Evolutionary conservation across 2,797 vertebrate genomes (phyloP).

Genomic region (Artibeus lituratus): DNA sequence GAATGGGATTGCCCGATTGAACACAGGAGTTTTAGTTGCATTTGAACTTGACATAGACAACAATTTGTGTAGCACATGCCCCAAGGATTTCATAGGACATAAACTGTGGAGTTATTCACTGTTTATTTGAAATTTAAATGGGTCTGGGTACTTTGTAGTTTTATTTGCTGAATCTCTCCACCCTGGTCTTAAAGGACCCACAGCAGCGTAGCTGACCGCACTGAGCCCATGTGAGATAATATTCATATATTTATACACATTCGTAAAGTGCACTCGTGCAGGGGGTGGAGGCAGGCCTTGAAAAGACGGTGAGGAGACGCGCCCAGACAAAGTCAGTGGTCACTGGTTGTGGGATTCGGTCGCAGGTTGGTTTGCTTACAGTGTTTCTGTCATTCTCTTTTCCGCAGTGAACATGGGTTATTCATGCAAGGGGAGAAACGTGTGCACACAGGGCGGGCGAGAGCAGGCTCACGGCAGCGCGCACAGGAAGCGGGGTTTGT

Average conservation of each 20-base stretch:
- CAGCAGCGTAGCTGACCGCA: background rate
- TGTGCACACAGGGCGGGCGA: background rate
- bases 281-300: background rate
- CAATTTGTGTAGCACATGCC: background rate
- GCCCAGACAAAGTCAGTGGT: background rate
- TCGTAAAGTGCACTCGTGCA: too few relatives aligned
- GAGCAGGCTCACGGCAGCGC: background rate
- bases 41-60: constrained; percentile 10
- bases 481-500: accelerated
- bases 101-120: background rate
- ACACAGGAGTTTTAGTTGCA: background rate
- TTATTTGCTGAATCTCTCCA: background rate
- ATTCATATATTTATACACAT: too few relatives aligned
- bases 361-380: background rate
- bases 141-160: background rate
- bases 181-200: background rate
- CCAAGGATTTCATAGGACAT: background rate
- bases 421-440: background rate
- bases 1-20: background rate
- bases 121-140: background rate
- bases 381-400: background rate
- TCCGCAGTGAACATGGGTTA: background rate
- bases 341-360: background rate
- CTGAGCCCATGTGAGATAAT: background rate
- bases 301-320: background rate